Conservation (phyloP, 2,797 vertebrate species). For the Ctenosaura bakeri region DNA sequence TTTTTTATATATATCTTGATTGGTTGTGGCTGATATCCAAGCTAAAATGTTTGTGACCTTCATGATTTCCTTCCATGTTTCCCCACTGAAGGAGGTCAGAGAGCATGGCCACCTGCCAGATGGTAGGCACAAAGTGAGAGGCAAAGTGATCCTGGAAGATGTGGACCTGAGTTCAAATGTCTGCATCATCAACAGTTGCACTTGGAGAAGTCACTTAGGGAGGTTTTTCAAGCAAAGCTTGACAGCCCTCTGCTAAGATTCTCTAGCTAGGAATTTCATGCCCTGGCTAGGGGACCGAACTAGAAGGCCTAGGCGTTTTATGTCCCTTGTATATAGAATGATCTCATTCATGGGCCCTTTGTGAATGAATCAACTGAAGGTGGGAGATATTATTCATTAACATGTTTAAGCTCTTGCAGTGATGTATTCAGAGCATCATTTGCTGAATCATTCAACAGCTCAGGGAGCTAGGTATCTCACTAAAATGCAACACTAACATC, state of each 20-base stretch:
- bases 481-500: background rate
- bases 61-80: background rate
- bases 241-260: background rate
- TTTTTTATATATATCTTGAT: background rate
- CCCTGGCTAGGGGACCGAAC: background rate
- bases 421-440: constrained; percentile 5
- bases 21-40: background rate
- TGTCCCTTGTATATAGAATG: background rate
- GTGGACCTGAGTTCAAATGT: background rate
- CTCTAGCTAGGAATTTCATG: background rate
- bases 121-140: background rate
- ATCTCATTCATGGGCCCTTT: background rate
- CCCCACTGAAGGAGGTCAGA: background rate
- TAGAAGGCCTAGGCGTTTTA: background rate
- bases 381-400: background rate
- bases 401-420: background rate
- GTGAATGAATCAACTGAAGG: constrained; percentile 5
- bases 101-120: background rate
- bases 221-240: background rate
- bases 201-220: background rate
- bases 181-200: background rate
- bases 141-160: background rate
- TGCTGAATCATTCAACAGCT: constrained; percentile 17
- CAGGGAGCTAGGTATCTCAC: background rate
- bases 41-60: background rate